These are phyloP conservation scores for Xestia xanthographa DNA, from an alignment of 2,888 invertebrate genomes.

Conservation along the genomic window DNA sequence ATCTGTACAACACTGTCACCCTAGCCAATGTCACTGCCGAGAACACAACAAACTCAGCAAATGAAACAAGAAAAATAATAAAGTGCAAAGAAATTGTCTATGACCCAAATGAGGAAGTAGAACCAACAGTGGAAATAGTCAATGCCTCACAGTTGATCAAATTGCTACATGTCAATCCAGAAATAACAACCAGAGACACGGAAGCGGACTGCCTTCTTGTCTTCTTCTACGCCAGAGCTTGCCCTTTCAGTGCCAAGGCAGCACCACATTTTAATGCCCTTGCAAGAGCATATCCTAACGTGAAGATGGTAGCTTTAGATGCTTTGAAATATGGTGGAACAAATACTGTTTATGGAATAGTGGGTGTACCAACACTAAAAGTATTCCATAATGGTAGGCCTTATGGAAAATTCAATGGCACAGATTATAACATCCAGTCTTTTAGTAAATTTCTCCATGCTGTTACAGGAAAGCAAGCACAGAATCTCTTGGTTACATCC, in stretches of 20 bases:
- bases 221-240: slow-evolving; percentile 97
- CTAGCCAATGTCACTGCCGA: slow-evolving; percentile 84
- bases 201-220: slow-evolving; percentile 94
- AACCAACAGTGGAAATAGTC: slow-evolving; percentile 91
- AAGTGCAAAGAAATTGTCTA: slow-evolving; percentile 84
- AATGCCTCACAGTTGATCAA: slow-evolving; percentile 93
- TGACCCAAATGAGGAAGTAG: slow-evolving; percentile 80
- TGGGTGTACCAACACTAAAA: slow-evolving; percentile 96
- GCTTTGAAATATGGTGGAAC: slow-evolving; percentile 95
- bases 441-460: slow-evolving; percentile 95
- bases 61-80: slow-evolving; percentile 86
- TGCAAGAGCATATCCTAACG: slow-evolving; percentile 95
- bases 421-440: slow-evolving; percentile 94
- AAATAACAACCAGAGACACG: slow-evolving; percentile 92
- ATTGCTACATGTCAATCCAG: slow-evolving; percentile 91
- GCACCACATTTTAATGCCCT: slow-evolving; percentile 98
- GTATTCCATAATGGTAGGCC: slow-evolving; percentile 97
- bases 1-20: slow-evolving; percentile 85
- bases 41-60: slow-evolving; percentile 79
- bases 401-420: slow-evolving; percentile 95
- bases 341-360: slow-evolving; percentile 97
- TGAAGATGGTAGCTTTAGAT: slow-evolving; percentile 97
- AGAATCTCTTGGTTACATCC: slow-evolving; percentile 93
- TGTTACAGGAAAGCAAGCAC: slow-evolving; percentile 93
- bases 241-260: slow-evolving; percentile 97